These are phyloP conservation scores for Galerucella pusilla DNA, from an alignment of 2,888 invertebrate genomes.

Conservation along the genomic window DNA sequence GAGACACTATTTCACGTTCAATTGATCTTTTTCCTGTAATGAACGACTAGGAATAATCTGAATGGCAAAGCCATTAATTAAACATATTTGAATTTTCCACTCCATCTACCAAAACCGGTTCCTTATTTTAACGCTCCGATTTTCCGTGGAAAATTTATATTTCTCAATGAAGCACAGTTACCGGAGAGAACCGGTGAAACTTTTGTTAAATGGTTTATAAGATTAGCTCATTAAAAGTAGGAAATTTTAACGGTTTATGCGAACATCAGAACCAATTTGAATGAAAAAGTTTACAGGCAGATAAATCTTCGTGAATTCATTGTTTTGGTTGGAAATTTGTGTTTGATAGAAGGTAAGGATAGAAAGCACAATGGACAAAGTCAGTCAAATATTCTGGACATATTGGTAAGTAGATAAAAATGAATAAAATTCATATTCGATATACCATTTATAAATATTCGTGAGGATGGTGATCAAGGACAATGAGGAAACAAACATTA, in stretches of 20 bases:
- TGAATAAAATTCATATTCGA: too few relatives aligned
- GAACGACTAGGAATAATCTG: slow-evolving; percentile 37
- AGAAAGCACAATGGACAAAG: too few relatives aligned
- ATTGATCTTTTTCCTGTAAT: slow-evolving; percentile 34
- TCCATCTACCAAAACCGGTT: slow-evolving; percentile 38
- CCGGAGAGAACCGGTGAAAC: slow-evolving; percentile 23
- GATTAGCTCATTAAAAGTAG: slow-evolving; percentile 29
- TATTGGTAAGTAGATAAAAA: too few relatives aligned
- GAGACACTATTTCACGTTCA: slow-evolving; percentile 39
- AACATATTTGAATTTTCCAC: slow-evolving; percentile 46
- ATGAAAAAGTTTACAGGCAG: background rate
- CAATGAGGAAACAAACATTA: too few relatives aligned
- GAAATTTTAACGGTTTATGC: background rate
- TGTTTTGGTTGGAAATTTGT: background rate
- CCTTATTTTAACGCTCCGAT: slow-evolving; percentile 43
- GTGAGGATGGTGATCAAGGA: too few relatives aligned
- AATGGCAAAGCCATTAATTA: slow-evolving; percentile 44
- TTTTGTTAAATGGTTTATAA: slow-evolving; percentile 34
- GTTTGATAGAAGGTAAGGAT: too few relatives aligned
- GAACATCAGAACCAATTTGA: slow-evolving; percentile 9
- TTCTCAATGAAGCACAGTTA: slow-evolving; percentile 29
- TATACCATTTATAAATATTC: too few relatives aligned
- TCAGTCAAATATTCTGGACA: too few relatives aligned
- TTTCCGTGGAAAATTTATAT: slow-evolving; percentile 43
- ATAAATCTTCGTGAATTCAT: background rate